A percentile compares a stretch with the other conserved stretches of the same genome.
phyloP scores from a whole-genome alignment of 2,113 vertebrate genomes.

The Elanoides forficatus region DNA sequence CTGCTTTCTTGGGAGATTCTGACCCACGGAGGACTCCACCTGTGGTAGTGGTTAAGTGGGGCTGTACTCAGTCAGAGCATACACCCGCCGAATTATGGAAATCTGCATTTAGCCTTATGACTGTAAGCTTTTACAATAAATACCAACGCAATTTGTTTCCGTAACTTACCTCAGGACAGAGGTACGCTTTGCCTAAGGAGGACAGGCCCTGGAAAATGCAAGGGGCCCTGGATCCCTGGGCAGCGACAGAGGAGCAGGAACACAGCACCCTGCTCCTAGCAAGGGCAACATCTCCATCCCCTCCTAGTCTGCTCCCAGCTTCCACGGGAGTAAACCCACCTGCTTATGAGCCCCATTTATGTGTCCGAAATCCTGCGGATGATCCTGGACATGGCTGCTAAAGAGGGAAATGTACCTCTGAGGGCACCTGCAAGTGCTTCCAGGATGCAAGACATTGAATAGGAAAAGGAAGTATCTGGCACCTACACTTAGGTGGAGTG shows the following conservation, averaged over 20 bases:
- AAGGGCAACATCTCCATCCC: background rate
- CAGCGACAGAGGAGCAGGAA: background rate
- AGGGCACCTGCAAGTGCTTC: background rate
- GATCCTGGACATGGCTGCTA: background rate
- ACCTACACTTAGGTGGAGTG: background rate
- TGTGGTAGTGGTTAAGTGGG: background rate
- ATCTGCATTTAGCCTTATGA: background rate
- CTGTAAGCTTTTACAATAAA: background rate
- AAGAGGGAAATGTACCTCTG: background rate
- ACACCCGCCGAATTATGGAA: background rate
- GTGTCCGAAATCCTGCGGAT: background rate
- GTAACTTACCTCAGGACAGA: background rate
- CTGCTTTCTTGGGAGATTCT: background rate
- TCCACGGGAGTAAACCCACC: background rate
- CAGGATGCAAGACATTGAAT: background rate
- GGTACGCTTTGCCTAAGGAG: background rate
- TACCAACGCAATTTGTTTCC: background rate
- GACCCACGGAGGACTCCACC: fast-evolving
- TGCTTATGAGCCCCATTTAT: fast-evolving
- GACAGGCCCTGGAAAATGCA: background rate
- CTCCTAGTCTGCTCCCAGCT: background rate
- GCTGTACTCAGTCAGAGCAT: background rate
- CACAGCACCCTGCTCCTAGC: background rate
- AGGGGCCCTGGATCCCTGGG: background rate
- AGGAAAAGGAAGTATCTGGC: background rate